These are phyloP conservation scores for Xenentodon cancila DNA, from an alignment of 2,797 vertebrate species.

Conservation along the genomic window DNA sequence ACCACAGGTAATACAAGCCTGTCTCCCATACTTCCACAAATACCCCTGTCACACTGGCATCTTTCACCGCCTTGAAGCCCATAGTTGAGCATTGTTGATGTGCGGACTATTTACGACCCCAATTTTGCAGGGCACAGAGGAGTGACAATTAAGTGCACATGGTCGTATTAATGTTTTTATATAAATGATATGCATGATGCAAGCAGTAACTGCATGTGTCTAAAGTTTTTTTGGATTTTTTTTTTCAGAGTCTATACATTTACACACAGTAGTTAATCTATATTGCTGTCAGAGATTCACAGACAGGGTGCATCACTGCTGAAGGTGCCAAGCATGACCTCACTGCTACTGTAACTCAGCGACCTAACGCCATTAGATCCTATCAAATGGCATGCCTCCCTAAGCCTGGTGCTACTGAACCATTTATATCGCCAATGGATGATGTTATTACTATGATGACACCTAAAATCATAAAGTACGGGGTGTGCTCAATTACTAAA, in stretches of 20 bases:
- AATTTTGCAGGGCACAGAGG: conserved; percentile 23
- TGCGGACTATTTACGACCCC: conserved; percentile 52
- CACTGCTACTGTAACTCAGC: conserved; percentile 71
- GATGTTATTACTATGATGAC: conserved; percentile 56
- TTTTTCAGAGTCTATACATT: conserved; percentile 10
- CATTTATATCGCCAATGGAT: conserved; percentile 69
- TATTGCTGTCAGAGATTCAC: conserved; percentile 59
- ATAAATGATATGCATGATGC: background rate
- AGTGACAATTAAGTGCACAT: background rate
- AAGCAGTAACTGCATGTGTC: background rate
- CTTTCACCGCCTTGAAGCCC: conserved; percentile 49
- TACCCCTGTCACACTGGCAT: conserved; percentile 55
- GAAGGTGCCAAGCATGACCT: conserved; percentile 71
- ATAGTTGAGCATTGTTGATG: conserved; percentile 51
- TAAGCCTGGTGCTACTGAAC: conserved; percentile 66
- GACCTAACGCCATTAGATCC: conserved; percentile 67
- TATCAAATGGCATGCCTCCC: conserved; percentile 64
- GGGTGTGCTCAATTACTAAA: conserved; percentile 38
- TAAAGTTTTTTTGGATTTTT: background rate
- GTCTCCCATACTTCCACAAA: conserved; percentile 60
- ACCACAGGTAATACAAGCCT: conserved; percentile 49
- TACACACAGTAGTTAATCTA: conserved; percentile 8
- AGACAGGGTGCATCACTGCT: conserved; percentile 61
- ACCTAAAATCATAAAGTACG: conserved; percentile 62
- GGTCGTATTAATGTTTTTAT: too few species aligned